These are phyloP conservation scores for Gavialis gangeticus DNA, from an alignment of 2,113 vertebrate genomes.

Conservation along the genomic window DNA sequence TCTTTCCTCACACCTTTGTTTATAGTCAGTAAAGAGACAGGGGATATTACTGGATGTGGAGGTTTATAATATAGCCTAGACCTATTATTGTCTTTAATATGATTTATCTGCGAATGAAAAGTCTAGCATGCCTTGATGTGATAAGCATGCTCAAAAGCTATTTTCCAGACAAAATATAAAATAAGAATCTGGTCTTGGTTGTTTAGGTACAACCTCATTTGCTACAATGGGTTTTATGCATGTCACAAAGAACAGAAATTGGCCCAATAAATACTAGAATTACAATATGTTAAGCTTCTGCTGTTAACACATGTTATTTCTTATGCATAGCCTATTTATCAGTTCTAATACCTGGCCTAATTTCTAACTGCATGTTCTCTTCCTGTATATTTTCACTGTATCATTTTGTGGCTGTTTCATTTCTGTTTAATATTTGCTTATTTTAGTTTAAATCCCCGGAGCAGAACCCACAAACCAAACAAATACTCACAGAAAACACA, in stretches of 20 bases:
- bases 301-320: constrained; percentile 15
- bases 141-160: neutral
- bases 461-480: constrained; percentile 81
- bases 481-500: constrained; percentile 75
- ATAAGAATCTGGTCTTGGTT: neutral
- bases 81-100: neutral
- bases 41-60: neutral
- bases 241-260: neutral
- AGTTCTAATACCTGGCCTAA: constrained; percentile 11
- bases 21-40: neutral
- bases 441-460: constrained; percentile 79
- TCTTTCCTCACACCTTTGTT: neutral
- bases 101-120: neutral
- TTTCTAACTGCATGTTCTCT: constrained; percentile 42
- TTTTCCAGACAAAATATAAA: neutral
- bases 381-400: constrained; percentile 59
- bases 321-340: constrained; percentile 11
- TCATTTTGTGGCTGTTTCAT: constrained; percentile 55
- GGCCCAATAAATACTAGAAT: neutral
- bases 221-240: neutral
- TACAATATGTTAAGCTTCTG: neutral
- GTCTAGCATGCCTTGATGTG: neutral
- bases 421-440: constrained; percentile 81
- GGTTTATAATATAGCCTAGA: neutral
- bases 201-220: neutral